These are phyloP conservation scores for Sclerurus mexicanus DNA, from an alignment of 2,113 vertebrate genomes.

Conservation along the genomic window DNA sequence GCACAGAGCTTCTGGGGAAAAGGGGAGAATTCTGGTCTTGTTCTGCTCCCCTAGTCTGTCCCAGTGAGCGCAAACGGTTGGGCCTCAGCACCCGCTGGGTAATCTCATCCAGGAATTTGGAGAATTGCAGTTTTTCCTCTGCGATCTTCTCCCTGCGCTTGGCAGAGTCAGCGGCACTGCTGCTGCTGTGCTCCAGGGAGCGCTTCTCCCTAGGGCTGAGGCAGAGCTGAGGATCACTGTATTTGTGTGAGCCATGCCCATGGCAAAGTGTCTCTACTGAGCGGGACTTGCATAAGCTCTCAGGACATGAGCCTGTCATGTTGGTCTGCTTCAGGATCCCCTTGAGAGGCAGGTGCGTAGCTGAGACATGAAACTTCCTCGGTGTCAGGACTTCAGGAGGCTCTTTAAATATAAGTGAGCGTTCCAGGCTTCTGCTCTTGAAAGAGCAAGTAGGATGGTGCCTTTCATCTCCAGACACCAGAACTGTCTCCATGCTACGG, in stretches of 20 bases:
- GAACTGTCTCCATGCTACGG: slow-evolving; percentile 68
- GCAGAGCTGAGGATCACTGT: slow-evolving; percentile 40
- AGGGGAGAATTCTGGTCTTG: neutral
- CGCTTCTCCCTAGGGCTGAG: neutral
- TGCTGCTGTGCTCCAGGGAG: slow-evolving; percentile 25
- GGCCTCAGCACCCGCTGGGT: slow-evolving; percentile 80
- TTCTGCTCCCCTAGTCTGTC: slow-evolving; percentile 30
- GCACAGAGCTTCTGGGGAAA: neutral
- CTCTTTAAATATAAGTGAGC: slow-evolving; percentile 76
- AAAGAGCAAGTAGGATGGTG: slow-evolving; percentile 32
- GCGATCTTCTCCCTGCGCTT: slow-evolving; percentile 63
- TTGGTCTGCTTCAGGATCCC: slow-evolving; percentile 81
- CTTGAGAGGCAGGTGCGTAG: slow-evolving; percentile 67
- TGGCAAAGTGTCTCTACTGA: slow-evolving; percentile 70
- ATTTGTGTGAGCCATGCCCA: neutral
- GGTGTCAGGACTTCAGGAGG: slow-evolving; percentile 73
- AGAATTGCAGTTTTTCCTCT: slow-evolving; percentile 85
- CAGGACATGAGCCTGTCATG: neutral
- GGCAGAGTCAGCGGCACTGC: neutral
- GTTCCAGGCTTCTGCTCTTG: slow-evolving; percentile 72
- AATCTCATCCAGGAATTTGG: slow-evolving; percentile 87
- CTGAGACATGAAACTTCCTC: slow-evolving; percentile 25
- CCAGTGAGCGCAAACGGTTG: slow-evolving; percentile 63
- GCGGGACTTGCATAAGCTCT: slow-evolving; percentile 72
- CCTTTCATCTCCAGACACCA: slow-evolving; percentile 38